Base-by-base conservation (phyloP, 2,888 invertebrate genomes). In the Pristionchus mayeri region DNA sequence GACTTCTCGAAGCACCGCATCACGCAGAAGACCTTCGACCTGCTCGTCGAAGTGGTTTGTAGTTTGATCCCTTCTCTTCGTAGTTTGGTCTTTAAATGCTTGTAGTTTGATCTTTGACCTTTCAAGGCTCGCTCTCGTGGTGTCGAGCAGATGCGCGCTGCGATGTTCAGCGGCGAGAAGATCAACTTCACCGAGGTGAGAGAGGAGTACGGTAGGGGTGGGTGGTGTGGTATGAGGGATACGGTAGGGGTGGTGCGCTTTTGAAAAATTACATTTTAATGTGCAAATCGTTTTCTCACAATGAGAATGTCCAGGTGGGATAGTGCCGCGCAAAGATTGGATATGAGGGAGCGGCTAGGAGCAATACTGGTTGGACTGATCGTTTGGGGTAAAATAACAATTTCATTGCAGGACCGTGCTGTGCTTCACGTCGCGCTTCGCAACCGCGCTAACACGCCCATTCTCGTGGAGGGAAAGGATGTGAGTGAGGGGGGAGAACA, bases 1-100 rank as follows among this genome's bases (percentile, higher is more conserved):
- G 99, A 99, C 94, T 99, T 96, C 94, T 98, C 98, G 21, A 99
- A 99, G 94, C 99, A 99, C 94, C 95, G 97, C 71, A 94, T 99
- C 86, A 95, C 96, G 91, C 95, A 95, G 30, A 95, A 96, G 86
- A 95, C 95, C 9, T 94, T 97, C 93, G 93, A 94, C 16, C 93
- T 96, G 24, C 95, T 99, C 0, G 93, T 98, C 88, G 95, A 96
- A 87, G 94, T 99, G 94, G 97, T 44, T 44, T 54, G n/a, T 48
- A 44, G n/a, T 3, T 63, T 27, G 54, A 30, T 63, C 63, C 4
- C 11, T 44, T 9, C 6, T 44, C 44, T 44, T 44, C 13, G 44
- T 44, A 44, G 44, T 44, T 6, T 44, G 44, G 13, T 44, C 44
- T 44, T 44, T 44, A 13, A 44, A 9, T 9, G 44, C 13, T 44